Conservation (phyloP, 2,888 invertebrate species). For the Diarsia dahlii region DNA sequence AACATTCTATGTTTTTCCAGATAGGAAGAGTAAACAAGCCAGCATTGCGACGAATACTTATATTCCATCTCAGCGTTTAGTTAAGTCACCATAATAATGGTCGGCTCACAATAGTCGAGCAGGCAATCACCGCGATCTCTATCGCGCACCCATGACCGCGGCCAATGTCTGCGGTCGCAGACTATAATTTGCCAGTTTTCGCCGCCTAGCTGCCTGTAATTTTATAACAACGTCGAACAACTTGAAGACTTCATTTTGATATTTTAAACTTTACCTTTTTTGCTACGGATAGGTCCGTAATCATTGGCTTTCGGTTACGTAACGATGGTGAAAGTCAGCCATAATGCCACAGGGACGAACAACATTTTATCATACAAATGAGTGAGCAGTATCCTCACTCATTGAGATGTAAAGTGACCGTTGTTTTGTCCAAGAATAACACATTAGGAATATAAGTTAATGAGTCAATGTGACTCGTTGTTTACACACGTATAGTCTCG, state of each 20-base stretch:
- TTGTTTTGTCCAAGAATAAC: constrained; percentile 69
- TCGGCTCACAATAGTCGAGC: constrained; percentile 78
- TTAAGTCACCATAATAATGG: constrained; percentile 79
- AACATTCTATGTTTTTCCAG: neutral
- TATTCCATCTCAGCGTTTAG: constrained; percentile 68
- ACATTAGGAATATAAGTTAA: constrained; percentile 77
- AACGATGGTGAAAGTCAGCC: constrained; percentile 67
- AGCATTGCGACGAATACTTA: constrained; percentile 57
- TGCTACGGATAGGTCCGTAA: constrained; percentile 71
- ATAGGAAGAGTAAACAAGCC: constrained; percentile 34
- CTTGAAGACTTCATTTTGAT: constrained; percentile 85
- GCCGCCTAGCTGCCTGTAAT: constrained; percentile 87
- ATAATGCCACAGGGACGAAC: constrained; percentile 57
- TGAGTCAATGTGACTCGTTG: constrained; percentile 78
- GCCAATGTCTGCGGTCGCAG: constrained; percentile 79
- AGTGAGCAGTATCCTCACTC: constrained; percentile 51
- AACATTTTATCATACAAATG: constrained; percentile 65
- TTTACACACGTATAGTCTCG: constrained; percentile 82
- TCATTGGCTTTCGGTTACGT: constrained; percentile 76
- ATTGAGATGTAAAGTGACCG: constrained; percentile 75
- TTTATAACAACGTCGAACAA: constrained; percentile 81
- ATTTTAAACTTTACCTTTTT: constrained; percentile 76
- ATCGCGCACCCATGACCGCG: constrained; percentile 78
- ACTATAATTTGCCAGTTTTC: constrained; percentile 89
- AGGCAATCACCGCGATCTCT: constrained; percentile 81